Evolutionary conservation across 2,888 invertebrate species (phyloP), one percentile per base, ranked within the genome.

Genomic region (Drosophila ustulata): DNA sequence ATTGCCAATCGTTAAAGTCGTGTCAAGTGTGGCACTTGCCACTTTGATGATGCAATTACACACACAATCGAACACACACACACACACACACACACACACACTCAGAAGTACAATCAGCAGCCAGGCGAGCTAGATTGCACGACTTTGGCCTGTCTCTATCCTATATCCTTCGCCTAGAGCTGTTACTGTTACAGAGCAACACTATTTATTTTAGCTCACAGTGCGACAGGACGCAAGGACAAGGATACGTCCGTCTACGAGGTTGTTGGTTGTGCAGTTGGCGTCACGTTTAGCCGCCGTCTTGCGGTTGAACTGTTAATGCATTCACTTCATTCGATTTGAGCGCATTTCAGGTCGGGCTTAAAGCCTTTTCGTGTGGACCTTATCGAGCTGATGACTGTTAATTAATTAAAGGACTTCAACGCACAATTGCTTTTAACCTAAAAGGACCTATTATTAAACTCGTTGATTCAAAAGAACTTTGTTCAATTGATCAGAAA

Each of bases 11-110:
- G 62, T 69, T 18, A 66, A 66, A 75, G 68, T 73, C 80, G 83
- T 72, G 81, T 83, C 89, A 80, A 82, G 83, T 82, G 75, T 65
- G 66, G 66, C 72, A 61, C 67, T 82, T 75, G 79, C 67, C 68
- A 65, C 55, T 49, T 71, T 73, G 72, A 85, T 86, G 89, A 73
- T 84, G 80, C 86, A 85, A 74, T 85, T 70, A 69, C 69, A 72
- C 70, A 70, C 66, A 80, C 56, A 56, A 56, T 64, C 55, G 41
- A 11, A 25, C 65, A 62, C 30, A 52, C 49, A 66, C 43, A n/a
- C 45, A 57, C 34, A 45, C 51, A 28, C 13, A 58, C 18, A 43
- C n/a, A n/a, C 37, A 64, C 26, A 46, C 50, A 26, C 6, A 30
- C 18, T 18, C 18, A 18, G 18, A 30, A 30, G 7, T 6, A 30